Base-by-base conservation (phyloP, 2,888 invertebrate genomes). In the Chrysodeixis includens region DNA sequence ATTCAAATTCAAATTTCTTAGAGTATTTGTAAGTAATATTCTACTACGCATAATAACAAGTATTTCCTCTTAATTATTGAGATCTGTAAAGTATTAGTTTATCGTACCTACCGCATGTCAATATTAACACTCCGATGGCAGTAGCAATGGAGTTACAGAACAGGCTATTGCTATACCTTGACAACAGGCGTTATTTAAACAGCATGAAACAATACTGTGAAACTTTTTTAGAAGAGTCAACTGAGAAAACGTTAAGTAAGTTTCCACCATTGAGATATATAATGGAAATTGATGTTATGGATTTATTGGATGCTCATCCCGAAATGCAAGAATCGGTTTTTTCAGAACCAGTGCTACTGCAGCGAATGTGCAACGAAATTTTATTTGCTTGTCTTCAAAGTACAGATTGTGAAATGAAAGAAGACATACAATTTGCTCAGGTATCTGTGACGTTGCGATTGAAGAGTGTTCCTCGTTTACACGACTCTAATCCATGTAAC, bases 81-180 rank as follows among this genome's bases (percentile, higher is more conserved):
- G 2, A 26, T 26, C 26, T 4, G 6, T 26, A 26, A 4, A 2
- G 6, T 6, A 26, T 26, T 26, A 2, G 26, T 26, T 26, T 49
- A 44, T 20, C 57, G 30, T 49, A 60, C 49, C 52, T 44, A 18
- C 2, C 26, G 2, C 35, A 51, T 61, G 65, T 56, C 55, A 40
- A 46, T 49, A 61, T 54, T 54, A 10, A n/a, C n/a, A n/a, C n/a
- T 61, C 30, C 44, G n/a, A 49, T 10, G 9, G 49, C 53, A 9
- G 44, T 52, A 66, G 77, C 62, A 81, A 92, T 92, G 90, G 88
- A 93, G 66, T 62, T 86, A 20, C 81, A 84, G 51, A 87, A 86
- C 63, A 80, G 90, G 66, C 81, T 94, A 68, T 86, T 94, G 87
- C 84, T 93, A 67, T 95, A 92, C 76, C 86, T 94, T 30, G 93